A percentile compares a stretch with the other conserved stretches of the same genome.
phyloP scores from a whole-genome alignment of 2,113 vertebrate species.

The Raja brachyura region DNA sequence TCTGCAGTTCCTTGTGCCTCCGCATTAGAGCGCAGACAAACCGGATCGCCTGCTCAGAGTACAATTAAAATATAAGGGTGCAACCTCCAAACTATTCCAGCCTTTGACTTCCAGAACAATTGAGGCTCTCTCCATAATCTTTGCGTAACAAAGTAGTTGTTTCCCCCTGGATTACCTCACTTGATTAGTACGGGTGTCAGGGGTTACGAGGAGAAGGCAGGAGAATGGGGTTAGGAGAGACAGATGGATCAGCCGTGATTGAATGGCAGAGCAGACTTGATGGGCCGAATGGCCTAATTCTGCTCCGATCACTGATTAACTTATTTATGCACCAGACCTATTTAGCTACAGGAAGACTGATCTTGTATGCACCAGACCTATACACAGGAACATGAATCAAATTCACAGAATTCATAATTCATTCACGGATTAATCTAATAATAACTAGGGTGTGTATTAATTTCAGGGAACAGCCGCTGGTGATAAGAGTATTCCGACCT shows the following conservation, averaged over 20 bases:
- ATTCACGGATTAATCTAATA: neutral
- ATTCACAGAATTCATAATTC: conserved; percentile 35
- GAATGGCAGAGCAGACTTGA: too few relatives aligned
- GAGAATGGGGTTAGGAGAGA: too few relatives aligned
- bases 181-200: too few relatives aligned
- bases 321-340: too few relatives aligned
- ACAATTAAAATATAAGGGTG: neutral
- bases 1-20: neutral
- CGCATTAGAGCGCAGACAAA: neutral
- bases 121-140: too few relatives aligned
- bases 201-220: too few relatives aligned
- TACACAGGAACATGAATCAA: conserved; percentile 2
- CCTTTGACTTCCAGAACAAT: neutral
- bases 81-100: neutral
- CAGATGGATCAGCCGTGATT: too few relatives aligned
- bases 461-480: neutral
- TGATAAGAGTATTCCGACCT: neutral
- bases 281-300: too few relatives aligned
- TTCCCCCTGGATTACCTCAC: neutral
- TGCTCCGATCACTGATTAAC: too few relatives aligned
- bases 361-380: neutral
- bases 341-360: too few relatives aligned
- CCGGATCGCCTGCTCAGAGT: neutral
- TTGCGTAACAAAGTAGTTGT: neutral
- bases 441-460: neutral